These are phyloP conservation scores for Lamproptera curius DNA, from an alignment of 2,888 invertebrate genomes.

Conservation along the genomic window DNA sequence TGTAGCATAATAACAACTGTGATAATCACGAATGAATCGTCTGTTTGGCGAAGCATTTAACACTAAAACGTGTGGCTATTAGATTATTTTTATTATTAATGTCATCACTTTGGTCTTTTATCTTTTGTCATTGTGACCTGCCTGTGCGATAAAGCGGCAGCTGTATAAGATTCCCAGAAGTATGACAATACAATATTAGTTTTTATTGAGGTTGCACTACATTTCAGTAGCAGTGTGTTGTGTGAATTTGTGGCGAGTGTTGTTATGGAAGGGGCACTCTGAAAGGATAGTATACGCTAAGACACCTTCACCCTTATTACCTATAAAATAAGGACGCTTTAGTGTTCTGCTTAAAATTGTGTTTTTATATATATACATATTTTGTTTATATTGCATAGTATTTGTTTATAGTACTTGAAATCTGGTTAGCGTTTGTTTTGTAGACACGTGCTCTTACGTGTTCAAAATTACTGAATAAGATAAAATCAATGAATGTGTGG, in stretches of 20 bases:
- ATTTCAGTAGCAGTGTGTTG: slow-evolving; percentile 30
- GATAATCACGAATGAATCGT: slow-evolving; percentile 40
- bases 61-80: slow-evolving; percentile 34
- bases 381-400: no score
- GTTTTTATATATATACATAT: slow-evolving; percentile 25
- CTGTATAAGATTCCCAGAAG: slow-evolving; percentile 51
- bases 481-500: slow-evolving; percentile 23
- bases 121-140: slow-evolving; percentile 60
- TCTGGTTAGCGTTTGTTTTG: slow-evolving; percentile 23
- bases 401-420: slow-evolving; percentile 25
- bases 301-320: slow-evolving; percentile 63
- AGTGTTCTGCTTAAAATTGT: slow-evolving; percentile 30
- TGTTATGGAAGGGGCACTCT: slow-evolving; percentile 13
- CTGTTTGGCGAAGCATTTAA: slow-evolving; percentile 55
- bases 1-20: no score
- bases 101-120: slow-evolving; percentile 46
- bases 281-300: slow-evolving; percentile 41
- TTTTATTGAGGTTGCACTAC: slow-evolving; percentile 23
- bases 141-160: slow-evolving; percentile 45
- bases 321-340: slow-evolving; percentile 52
- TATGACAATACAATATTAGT: slow-evolving; percentile 45
- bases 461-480: not conserved
- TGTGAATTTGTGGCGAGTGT: slow-evolving; percentile 32
- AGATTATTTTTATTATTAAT: slow-evolving; percentile 35
- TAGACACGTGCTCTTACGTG: not conserved